phyloP scores from a whole-genome alignment of 2,888 invertebrate species.

The Cephus rjabovi region DNA sequence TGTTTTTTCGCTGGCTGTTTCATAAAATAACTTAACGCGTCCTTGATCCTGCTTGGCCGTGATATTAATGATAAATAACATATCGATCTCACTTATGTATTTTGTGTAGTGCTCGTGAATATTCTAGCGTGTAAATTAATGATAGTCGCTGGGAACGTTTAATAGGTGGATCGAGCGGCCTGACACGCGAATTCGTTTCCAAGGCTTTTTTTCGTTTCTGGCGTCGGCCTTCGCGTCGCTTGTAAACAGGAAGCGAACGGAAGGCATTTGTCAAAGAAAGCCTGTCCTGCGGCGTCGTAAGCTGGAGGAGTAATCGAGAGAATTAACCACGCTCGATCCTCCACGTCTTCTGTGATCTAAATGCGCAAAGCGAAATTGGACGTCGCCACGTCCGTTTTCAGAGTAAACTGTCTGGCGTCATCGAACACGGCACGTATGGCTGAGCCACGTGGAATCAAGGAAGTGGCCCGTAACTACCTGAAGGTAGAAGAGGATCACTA shows the following conservation, averaged over 20 bases:
- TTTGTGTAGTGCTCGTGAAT: neutral
- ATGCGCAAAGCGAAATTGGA: neutral
- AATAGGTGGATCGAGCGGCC: neutral
- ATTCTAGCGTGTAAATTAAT: neutral
- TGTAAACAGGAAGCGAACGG: neutral
- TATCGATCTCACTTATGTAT: neutral
- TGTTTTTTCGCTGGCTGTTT: neutral
- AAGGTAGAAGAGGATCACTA: neutral
- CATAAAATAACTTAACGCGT: too few species aligned
- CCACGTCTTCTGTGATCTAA: neutral
- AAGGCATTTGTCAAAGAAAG: neutral
- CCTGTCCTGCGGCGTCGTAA: neutral
- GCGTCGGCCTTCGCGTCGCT: neutral
- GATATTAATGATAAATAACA: neutral
- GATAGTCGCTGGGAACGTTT: neutral
- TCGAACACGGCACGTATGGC: neutral
- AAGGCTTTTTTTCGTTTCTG: neutral
- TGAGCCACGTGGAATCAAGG: neutral
- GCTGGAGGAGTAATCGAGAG: neutral
- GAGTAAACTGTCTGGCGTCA: neutral
- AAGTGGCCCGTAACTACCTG: neutral
- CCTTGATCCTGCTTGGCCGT: too few species aligned
- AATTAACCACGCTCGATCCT: neutral
- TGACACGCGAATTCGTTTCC: neutral
- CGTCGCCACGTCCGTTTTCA: neutral